Evolutionary conservation across 2,888 invertebrate genomes (phyloP), one percentile per base, ranked within the genome.

Genomic region (Rhopalosiphum nymphaeae): DNA sequence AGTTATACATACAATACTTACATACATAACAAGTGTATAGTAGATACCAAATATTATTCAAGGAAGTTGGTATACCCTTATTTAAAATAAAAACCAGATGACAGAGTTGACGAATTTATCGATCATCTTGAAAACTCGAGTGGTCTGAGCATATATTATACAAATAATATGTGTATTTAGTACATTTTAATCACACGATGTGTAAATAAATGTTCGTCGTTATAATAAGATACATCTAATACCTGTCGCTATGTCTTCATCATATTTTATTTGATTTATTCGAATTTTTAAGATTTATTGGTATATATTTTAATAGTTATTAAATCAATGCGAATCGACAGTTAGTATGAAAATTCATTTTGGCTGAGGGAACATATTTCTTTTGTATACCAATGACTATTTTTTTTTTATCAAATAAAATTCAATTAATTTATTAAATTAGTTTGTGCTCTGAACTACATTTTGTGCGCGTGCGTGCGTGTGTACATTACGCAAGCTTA

Each of bases 61-160:
- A 36, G 78, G 36, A 21, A 36, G 21, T 78, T 36, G 16, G 36
- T 0, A 42, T 21, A 21, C 36, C 36, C 36, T n/a, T 78, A 21
- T 78, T 78, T 78, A 21, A 78, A 78, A 78, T 78, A 78, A 36
- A 78, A 78, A 36, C 78, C 36, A 78, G 78, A 78, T 36, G 78
- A 78, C 78, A 36, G 36, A 78, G 78, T 36, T 78, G 78, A 78
- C 78, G 36, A 78, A 78, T 78, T 78, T 78, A 78, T 78, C 78
- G 78, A 78, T 78, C 78, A 78, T 78, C 78, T 78, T 78, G 36
- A 78, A 78, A 78, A 36, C 36, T 78, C 78, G 78, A 78, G 78
- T 78, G 36, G 78, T 78, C 78, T 78, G 78, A 78, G 36, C 16
- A 67, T 36, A 78, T 78, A 78, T 78, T 78, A 78, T 36, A 67